Percentiles rank a stretch among this genome's conserved stretches.
Evolutionary conservation across 2,888 invertebrate species (phyloP).

Genomic region (Sphecodes monilicornis): DNA sequence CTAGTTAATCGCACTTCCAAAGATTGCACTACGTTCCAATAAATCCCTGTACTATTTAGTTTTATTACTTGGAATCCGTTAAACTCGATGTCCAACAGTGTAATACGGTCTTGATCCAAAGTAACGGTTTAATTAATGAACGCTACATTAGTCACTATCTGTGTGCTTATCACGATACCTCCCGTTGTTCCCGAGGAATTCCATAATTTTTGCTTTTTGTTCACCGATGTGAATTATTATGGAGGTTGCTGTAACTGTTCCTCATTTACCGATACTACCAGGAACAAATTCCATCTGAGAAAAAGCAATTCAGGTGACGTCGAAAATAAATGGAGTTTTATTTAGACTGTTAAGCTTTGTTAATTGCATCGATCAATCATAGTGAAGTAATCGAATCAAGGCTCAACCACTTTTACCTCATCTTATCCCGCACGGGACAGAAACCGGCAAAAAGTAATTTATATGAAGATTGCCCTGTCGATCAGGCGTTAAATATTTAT

Average conservation of each 20-base stretch:
- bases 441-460: constrained; percentile 30
- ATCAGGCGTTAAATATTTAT: constrained; percentile 32
- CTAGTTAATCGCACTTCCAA: constrained; percentile 14
- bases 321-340: background rate
- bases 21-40: constrained; percentile 36
- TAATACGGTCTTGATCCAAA: constrained; percentile 12
- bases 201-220: background rate
- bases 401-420: background rate
- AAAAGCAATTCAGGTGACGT: background rate
- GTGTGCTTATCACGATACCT: constrained; percentile 7
- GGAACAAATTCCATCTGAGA: background rate
- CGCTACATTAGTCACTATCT: background rate
- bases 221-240: background rate
- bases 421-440: background rate
- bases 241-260: background rate
- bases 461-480: constrained; percentile 38
- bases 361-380: background rate
- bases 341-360: background rate
- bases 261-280: background rate
- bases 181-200: background rate
- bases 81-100: constrained; percentile 4
- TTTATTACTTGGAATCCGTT: constrained; percentile 49
- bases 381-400: background rate
- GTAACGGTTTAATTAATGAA: constrained; percentile 28
- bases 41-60: constrained; percentile 60